Conservation (phyloP, 1,140 invertebrate genomes). For the Euura saliciscinereae region DNA sequence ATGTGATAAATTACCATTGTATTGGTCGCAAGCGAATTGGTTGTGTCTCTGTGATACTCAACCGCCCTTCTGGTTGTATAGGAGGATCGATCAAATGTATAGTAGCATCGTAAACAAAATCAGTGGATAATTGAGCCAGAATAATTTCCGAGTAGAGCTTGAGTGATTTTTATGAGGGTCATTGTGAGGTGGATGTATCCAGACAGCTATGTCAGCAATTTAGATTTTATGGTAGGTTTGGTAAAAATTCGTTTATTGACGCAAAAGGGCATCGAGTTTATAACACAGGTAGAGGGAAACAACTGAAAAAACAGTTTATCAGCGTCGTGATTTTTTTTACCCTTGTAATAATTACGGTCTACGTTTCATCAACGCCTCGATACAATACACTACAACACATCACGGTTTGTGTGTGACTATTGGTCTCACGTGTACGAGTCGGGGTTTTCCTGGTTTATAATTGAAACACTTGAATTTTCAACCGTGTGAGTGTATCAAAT, state of each 20-base stretch:
- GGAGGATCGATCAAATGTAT: neutral
- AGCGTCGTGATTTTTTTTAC: no score
- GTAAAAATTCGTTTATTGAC: neutral
- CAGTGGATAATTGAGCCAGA: neutral
- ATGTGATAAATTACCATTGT: no score
- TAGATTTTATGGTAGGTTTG: neutral
- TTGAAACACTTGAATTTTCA: neutral
- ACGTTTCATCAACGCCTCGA: no score
- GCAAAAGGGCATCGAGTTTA: no score
- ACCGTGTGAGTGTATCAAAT: neutral
- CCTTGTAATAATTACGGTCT: no score
- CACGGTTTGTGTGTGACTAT: no score
- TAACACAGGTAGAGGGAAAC: no score
- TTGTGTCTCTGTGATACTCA: no score
- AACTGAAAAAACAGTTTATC: no score
- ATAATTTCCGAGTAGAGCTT: neutral
- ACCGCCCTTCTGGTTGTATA: neutral
- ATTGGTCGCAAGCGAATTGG: no score
- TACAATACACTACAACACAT: no score
- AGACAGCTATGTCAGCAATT: slow-evolving; percentile 3
- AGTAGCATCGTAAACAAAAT: slow-evolving; percentile 4
- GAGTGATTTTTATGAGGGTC: slow-evolving; percentile 2
- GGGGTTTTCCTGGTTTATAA: neutral
- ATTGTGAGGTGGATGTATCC: neutral
- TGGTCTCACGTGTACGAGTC: no score